Evolutionary conservation across 2,888 invertebrate species (phyloP), one percentile per base, ranked within the genome.

Genomic region (Hyalella azteca): DNA sequence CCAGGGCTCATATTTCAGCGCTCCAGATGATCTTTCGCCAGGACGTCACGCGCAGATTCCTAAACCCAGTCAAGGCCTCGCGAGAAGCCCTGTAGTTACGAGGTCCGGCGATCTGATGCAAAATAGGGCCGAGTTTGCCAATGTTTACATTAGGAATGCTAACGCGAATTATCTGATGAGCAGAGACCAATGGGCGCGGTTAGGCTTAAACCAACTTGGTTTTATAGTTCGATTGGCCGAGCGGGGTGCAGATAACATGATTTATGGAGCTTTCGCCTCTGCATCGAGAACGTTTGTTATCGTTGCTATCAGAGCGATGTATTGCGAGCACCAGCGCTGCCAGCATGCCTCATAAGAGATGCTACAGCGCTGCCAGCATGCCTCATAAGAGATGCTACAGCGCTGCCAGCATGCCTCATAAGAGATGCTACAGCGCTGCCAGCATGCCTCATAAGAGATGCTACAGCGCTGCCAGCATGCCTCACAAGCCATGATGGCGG

Each of bases 181-280:
- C 54, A 54, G 54, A 54, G 9, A 22, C 54, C 22, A 19, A 22
- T n/a, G 54, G 54, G 22, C 22, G 22, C 22, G 26, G 22, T 11
- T 22, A 13, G 19, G 11, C 54, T 54, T 49, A 22, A 54, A 26
- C 54, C 54, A 54, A 22, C 7, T 29, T 11, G 26, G 54, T 22
- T 54, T 54, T 54, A 54, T 54, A 29, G 54, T 54, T 54, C 54
- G 54, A 54, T 54, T 54, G 54, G 54, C 54, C 54, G 29, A 26
- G 54, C 54, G 29, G 54, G 54, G 26, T 9, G 19, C 54, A 54
- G 54, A 54, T 54, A 54, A 54, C 54, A 54, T 54, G 54, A 54
- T 54, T 54, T 54, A 54, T 54, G 54, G 26, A 22, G 54, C 54
- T 54, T 26, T 54, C n/a, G n/a, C 11, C 54, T 54, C 22, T 54